Base-by-base conservation (phyloP, 2,888 invertebrate species). In the Mythimna albipuncta region DNA sequence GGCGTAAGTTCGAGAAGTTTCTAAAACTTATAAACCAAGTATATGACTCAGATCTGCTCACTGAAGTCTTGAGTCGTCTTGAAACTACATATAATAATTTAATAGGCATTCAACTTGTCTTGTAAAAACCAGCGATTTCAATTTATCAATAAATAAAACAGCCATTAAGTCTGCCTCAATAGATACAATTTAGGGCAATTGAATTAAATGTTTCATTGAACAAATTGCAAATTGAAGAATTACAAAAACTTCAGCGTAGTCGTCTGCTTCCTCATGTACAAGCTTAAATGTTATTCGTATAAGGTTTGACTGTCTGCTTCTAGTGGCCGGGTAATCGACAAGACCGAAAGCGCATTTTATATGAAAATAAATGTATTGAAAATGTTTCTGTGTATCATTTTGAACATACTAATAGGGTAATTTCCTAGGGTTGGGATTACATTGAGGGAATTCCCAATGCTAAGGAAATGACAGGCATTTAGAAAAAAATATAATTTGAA, bases 281-380 rank as follows among this genome's bases (percentile, higher is more conserved):
- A 82, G 83, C 85, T 85, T 86, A 87, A 90, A 88, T 90, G 89
- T 89, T 89, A 89, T 80, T 85, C 90, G 89, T 89, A 90, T 92
- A 92, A 89, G 89, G 89, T 90, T 89, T 93, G 90, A 91, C 90
- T 87, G 94, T 94, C 94, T 89, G 88, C 90, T 90, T 89, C 84
- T 88, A 88, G 90, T 89, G 87, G 85, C 86, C 87, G 87, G 89
- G 76, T 82, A 72, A 72, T 77, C 38, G 65, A 79, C 54, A 68
- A 38, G 63, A 78, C 9, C 66, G 54, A 54, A 90, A 91, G 89
- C 91, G 94, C 95, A 93, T 95, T 95, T 93, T 93, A 91, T 92
- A 92, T 72, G 78, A 82, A 93, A 94, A 95, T 95, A 94, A 95
- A 96, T 94, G 92, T 94, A 91, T 92, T 88, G 89, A 93, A 91